phyloP scores from a whole-genome alignment of 2,888 invertebrate genomes.

The Hartigia nigra region DNA sequence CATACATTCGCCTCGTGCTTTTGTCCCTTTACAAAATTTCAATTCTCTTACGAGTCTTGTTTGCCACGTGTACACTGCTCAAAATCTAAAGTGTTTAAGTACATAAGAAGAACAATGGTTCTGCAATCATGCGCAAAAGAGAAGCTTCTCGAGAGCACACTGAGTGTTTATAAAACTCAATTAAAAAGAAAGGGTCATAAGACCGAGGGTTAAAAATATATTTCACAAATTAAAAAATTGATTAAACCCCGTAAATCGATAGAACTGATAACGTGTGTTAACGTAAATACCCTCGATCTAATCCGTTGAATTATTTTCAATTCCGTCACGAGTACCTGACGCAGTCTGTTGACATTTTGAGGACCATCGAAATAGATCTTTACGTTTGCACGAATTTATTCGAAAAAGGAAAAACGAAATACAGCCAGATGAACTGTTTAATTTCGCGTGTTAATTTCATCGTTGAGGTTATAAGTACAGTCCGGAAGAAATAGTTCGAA shows the following conservation, averaged over 20 bases:
- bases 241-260: neutral
- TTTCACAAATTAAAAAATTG: too few relatives aligned
- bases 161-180: neutral
- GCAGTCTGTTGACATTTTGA: too few relatives aligned
- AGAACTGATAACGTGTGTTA: too few relatives aligned
- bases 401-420: too few relatives aligned
- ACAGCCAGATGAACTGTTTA: too few relatives aligned
- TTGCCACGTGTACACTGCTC: neutral
- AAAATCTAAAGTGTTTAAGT: neutral
- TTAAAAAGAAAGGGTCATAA: neutral
- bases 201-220: neutral
- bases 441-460: neutral
- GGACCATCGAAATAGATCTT: neutral
- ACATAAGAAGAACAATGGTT: neutral
- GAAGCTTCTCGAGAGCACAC: neutral
- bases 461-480: neutral
- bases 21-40: neutral
- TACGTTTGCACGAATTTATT: neutral
- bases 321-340: too few relatives aligned
- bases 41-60: neutral
- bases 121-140: neutral
- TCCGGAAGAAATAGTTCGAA: neutral
- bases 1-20: neutral
- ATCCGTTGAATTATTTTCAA: too few relatives aligned
- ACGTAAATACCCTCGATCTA: too few relatives aligned